Evolutionary conservation across 2,113 vertebrate species (phyloP).

Genomic region (Sylvia atricapilla): DNA sequence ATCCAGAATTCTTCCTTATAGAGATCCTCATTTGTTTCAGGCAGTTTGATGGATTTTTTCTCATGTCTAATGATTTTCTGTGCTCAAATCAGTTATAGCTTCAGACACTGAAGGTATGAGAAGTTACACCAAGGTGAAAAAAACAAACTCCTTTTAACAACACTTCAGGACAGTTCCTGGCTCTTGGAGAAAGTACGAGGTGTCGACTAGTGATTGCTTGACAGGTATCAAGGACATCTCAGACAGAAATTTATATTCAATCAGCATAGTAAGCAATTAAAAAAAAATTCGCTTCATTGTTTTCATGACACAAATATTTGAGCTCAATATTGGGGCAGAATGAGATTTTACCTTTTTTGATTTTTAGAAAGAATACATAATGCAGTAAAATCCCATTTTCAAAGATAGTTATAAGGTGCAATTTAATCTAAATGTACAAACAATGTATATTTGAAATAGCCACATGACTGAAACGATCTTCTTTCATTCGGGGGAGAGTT

Average conservation of each 20-base stretch:
- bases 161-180: not conserved
- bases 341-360: not conserved
- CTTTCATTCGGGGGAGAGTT: not conserved
- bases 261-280: not conserved
- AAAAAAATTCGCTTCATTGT: not conserved
- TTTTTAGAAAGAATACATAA: not conserved
- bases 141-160: not conserved
- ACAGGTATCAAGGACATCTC: not conserved
- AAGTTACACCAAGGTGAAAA: not conserved
- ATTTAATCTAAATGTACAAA: constrained; percentile 24
- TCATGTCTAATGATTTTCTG: not conserved
- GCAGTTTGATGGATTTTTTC: not conserved
- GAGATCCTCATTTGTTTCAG: not conserved
- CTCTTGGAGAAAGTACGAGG: not conserved
- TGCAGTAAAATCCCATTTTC: not conserved
- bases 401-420: not conserved
- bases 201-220: not conserved
- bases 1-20: not conserved
- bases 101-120: not conserved
- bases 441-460: not conserved
- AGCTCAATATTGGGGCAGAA: not conserved
- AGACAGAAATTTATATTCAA: not conserved
- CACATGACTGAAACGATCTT: not conserved
- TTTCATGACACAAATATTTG: constrained; percentile 26
- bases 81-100: not conserved